Base-by-base conservation (phyloP, 2,797 vertebrate species). In the Hoplostethus mediterraneus region DNA sequence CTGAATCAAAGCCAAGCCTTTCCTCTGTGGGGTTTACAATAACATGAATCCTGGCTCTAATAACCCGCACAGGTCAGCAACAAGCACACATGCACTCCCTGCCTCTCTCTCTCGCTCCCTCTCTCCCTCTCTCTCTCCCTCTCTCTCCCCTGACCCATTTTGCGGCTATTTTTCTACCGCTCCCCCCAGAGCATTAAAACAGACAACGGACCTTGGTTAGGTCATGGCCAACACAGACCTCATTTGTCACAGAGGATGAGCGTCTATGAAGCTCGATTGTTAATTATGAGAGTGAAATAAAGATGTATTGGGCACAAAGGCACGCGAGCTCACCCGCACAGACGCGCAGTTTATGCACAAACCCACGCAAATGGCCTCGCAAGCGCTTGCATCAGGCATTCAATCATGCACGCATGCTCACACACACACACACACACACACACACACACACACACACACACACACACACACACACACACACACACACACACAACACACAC, bases 201-300 rank as follows among this genome's bases (percentile, higher is more conserved):
- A 84, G 90, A 92, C 91, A 89, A 77, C 79, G 63, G 87, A 87
- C 87, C 87, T 87, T 72, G 86, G 87, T 89, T 83, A 93, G 92
- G 92, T 93, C 92, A 81, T 45, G 87, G 85, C 87, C 81, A 82
- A 90, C 91, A 91, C 57, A 67, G 82, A 87, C 88, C 91, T 92
- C 91, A 90, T 93, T 93, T 91, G 91, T 93, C 89, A 91, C 87
- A 82, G 83, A 82, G 87, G 85, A 83, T 87, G 88, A 90, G 65
- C 75, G 73, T 87, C 78, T 63, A 84, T 83, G 87, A 89, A 86
- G 65, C 83, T 48, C 76, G 77, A 75, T 82, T 86, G 86, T 92
- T 94, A 93, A 94, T 93, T 93, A 91, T 89, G 80, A 71, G 81
- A 60, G 52, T 79, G 77, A 89, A 90, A 90, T 88, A 89, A 91